These are phyloP conservation scores for Drepana arcuata DNA, from an alignment of 1,140 invertebrate species.

Conservation along the genomic window DNA sequence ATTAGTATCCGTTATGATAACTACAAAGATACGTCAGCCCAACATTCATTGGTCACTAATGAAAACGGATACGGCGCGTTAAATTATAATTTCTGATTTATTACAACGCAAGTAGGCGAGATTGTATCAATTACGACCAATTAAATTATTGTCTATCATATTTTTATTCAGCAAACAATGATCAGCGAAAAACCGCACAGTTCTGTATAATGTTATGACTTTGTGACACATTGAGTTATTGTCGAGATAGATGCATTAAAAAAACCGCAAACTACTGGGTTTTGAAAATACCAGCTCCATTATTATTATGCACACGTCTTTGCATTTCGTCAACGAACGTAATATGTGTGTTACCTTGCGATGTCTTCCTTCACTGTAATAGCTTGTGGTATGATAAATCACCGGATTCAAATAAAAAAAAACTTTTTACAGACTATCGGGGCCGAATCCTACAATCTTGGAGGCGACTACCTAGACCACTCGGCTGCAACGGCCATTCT, in stretches of 20 bases:
- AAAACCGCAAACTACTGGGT: no score
- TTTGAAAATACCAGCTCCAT: no score
- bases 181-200: neutral
- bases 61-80: conserved; percentile 50
- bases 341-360: no score
- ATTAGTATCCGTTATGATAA: neutral
- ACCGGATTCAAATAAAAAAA: no score
- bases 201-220: neutral
- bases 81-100: conserved; percentile 46
- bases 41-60: conserved; percentile 31
- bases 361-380: no score
- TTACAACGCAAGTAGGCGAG: conserved; percentile 29
- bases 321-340: no score
- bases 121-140: conserved; percentile 18
- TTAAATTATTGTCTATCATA: conserved; percentile 23
- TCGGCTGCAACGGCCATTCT: no score
- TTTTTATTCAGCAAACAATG: conserved; percentile 1
- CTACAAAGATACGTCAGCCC: conserved; percentile 12
- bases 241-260: conserved; percentile 11
- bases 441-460: no score
- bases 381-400: no score
- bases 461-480: no score
- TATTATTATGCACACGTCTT: no score
- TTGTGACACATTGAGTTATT: conserved; percentile 12
- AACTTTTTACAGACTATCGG: no score